Base-by-base conservation (phyloP, 2,113 vertebrate species). In the Cyanocitta stelleri region DNA sequence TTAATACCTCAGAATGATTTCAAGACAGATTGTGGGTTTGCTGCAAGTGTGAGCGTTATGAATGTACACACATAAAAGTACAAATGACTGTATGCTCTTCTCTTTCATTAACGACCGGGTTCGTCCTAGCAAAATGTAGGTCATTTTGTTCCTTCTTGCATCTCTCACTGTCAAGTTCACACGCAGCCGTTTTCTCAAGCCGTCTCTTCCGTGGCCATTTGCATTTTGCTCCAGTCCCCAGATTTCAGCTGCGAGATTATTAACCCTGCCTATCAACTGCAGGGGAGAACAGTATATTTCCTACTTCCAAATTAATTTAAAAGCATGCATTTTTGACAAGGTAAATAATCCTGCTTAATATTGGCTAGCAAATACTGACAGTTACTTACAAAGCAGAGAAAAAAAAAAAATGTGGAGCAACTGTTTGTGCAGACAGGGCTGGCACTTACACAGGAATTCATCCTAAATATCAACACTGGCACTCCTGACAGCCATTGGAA, bases 261-360 rank as follows among this genome's bases (percentile, higher is more conserved):
- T 95, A 96, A 80, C 84, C 81, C 89, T 84, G 87, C 82, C 90
- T 69, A 44, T 91, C 83, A 78, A n/a, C 43, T 61, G 71, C 29
- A 5, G 94, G 55, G 67, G 85, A 93, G 21, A 95, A 56, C 0
- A 0, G 48, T 72, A 19, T 35, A 68, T 54, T 49, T 72, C 58
- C 76, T 24, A 13, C 58, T 26, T 85, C 48, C 73, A 73, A 85
- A 90, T 54, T 82, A 69, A 92, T 92, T 87, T 67, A 7, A 82
- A 94, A 83, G 44, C 71, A 18, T 64, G n/a, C 41, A 8, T 84
- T 96, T 95, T 92, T 73, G 76, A 89, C 84, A 94, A 63, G 62
- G 74, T 81, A 96, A 94, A 94, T 41, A 93, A 48, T 63, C 72
- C 66, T 95, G 23, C 30, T 89, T 93, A 82, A 93, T 94, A 82